phyloP scores from a whole-genome alignment of 2,888 invertebrate species.

The Stegophylla sp. region DNA sequence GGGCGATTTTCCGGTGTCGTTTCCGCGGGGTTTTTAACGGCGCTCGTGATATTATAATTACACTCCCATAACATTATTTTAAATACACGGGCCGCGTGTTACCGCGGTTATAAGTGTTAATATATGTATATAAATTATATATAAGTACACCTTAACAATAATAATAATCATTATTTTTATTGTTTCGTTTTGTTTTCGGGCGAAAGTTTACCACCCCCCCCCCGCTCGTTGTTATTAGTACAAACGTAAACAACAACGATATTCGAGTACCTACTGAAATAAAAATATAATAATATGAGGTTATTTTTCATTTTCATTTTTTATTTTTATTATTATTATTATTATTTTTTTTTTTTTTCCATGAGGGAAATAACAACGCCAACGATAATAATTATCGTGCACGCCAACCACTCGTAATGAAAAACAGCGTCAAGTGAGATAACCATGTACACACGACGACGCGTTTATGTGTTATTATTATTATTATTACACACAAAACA shows the following conservation, averaged over 20 bases:
- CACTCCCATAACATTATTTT: too few species aligned
- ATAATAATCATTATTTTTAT: not conserved
- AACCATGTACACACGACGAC: not conserved
- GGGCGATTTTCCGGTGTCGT: too few species aligned
- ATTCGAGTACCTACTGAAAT: not conserved
- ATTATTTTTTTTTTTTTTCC: too few species aligned
- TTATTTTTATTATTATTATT: too few species aligned
- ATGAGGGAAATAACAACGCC: constrained; percentile 4
- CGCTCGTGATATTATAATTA: too few species aligned
- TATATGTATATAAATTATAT: too few species aligned
- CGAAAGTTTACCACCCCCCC: not conserved
- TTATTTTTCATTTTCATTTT: not conserved
- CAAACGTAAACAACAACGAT: not conserved
- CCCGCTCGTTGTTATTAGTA: not conserved
- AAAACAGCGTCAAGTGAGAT: constrained; percentile 18
- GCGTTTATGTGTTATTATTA: not conserved
- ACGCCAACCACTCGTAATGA: constrained; percentile 3
- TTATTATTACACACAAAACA: not conserved
- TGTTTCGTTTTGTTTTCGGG: not conserved
- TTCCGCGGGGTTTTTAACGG: too few species aligned
- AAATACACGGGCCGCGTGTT: too few species aligned
- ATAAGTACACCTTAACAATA: too few species aligned
- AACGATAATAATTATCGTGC: constrained; percentile 5
- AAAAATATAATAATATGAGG: too few species aligned
- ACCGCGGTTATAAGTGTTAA: too few species aligned